Evolutionary conservation across 2,113 vertebrate genomes (phyloP), one percentile per base, ranked within the genome.

Genomic region (Vombatus ursinus): DNA sequence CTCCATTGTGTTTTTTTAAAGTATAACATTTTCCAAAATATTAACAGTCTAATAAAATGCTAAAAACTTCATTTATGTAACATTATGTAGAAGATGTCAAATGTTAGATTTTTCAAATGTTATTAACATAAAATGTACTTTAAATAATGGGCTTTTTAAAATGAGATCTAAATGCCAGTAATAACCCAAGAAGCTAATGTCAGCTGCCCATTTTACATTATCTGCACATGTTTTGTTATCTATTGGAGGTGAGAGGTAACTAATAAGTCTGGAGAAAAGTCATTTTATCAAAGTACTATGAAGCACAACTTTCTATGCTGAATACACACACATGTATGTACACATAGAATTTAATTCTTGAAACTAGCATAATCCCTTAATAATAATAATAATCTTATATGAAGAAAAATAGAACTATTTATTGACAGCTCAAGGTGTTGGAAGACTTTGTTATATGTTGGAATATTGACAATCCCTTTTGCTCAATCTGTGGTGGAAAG

Each of bases 11-110:
- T 26, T 57, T 24, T 68, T 77, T 77, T 77, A 16, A 44, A 77
- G 6, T 22, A 44, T 8, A 77, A 77, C 16, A 77, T 77, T 77
- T 77, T 50, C 84, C 93, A 51, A 47, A 96, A 97, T 95, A 97
- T 95, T 97, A 96, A 96, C 95, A 95, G 0, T 1, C 44, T 2
- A 96, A 26, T 93, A 97, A 77, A 77, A 77, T 77, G 37, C 28
- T 37, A 68, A 77, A 77, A 68, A 19, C 3, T 61, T 77, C 68
- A 77, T 84, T 23, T 84, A 22, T 84, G 37, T 84, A 84, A 84
- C 26, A 44, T 22, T 84, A 44, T 44, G n/a, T 44, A 84, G 37
- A n/a, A 31, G 3, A 37, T 84, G 19, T 84, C 7, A 84, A 44
- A 8, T 84, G 2, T 44, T 77, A 77, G n/a, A 37, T 68, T 37